A percentile compares a stretch with the other conserved stretches of the same genome.
Conservation (phyloP, 2,113 vertebrate genomes). For the Mirounga angustirostris region DNA sequence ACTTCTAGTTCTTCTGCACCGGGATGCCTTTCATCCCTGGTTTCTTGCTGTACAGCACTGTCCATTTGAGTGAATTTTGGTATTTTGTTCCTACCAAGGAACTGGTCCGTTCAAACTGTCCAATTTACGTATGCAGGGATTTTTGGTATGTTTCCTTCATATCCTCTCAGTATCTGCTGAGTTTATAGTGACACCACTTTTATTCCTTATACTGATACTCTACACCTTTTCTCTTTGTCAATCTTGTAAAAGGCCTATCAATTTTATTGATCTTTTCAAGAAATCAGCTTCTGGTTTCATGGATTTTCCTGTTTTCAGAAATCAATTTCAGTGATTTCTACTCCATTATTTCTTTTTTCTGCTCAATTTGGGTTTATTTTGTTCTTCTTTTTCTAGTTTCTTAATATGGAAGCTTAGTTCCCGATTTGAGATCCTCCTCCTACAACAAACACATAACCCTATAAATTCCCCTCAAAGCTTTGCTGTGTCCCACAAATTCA, state of each 20-base stretch:
- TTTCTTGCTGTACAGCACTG: neutral
- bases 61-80: neutral
- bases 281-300: neutral
- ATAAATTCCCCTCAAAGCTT: no score
- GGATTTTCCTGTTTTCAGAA: neutral
- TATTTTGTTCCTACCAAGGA: neutral
- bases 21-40: neutral
- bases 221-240: neutral
- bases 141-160: no score
- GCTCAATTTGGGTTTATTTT: neutral
- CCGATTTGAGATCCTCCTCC: neutral
- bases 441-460: neutral
- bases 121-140: accelerated
- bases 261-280: neutral
- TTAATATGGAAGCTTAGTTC: neutral
- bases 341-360: neutral
- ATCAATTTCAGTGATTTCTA: neutral
- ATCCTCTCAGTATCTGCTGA: neutral
- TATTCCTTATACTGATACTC: neutral
- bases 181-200: neutral
- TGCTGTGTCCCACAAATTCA: no score
- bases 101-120: neutral
- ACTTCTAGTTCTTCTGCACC: neutral
- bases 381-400: neutral
- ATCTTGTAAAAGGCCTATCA: no score